These are phyloP conservation scores for Allolobophora icterica DNA, from an alignment of 2,888 invertebrate genomes.

Conservation along the genomic window DNA sequence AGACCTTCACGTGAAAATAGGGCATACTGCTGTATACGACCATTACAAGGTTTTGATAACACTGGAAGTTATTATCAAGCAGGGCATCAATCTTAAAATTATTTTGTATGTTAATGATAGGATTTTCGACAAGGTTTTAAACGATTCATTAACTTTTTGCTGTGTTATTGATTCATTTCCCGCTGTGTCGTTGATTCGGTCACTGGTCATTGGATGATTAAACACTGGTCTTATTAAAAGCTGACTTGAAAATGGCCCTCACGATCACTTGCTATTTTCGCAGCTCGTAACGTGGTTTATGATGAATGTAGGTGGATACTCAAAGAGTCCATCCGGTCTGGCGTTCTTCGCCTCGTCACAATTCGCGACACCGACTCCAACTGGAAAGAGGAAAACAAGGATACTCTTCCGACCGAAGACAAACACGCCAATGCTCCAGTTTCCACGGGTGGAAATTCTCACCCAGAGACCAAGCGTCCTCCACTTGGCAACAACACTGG, in stretches of 20 bases:
- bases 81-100: no score
- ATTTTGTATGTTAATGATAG: no score
- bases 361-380: background rate
- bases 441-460: background rate
- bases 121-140: no score
- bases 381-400: background rate
- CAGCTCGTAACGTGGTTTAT: background rate
- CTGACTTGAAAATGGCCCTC: background rate
- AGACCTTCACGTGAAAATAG: no score
- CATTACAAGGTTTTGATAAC: no score
- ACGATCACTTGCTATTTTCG: background rate
- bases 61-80: no score
- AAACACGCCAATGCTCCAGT: background rate
- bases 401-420: background rate
- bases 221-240: no score
- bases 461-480: background rate
- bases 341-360: background rate
- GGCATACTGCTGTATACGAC: no score
- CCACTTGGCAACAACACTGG: background rate
- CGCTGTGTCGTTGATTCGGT: no score
- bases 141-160: no score
- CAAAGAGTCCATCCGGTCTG: constrained; percentile 14
- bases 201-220: no score
- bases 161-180: no score
- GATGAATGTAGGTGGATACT: background rate